These are phyloP conservation scores for Notothenia coriiceps DNA, from an alignment of 2,113 vertebrate genomes.

Conservation along the genomic window DNA sequence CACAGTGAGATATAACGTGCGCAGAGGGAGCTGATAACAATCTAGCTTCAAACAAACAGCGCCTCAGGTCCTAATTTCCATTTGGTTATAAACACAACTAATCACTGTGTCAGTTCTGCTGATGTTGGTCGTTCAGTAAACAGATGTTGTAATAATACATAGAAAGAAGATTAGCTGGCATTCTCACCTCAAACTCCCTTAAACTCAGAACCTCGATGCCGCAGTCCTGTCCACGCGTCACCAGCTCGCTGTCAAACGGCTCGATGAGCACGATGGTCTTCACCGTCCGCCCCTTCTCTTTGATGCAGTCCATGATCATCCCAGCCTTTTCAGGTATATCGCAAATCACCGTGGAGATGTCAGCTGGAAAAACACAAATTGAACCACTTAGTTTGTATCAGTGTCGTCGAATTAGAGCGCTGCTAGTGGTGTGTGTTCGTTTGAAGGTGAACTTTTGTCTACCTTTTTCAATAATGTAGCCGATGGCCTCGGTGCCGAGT, in stretches of 20 bases:
- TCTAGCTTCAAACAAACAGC: not conserved
- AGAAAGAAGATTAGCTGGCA: not conserved
- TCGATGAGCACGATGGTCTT: slow-evolving; percentile 91
- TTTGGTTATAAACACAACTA: not conserved
- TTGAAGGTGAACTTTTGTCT: slow-evolving; percentile 13
- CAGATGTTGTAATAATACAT: not conserved
- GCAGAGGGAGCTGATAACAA: slow-evolving; percentile 1
- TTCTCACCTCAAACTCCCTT: slow-evolving; percentile 89
- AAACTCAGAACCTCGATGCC: slow-evolving; percentile 89
- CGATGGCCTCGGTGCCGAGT: slow-evolving; percentile 91
- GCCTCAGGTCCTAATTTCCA: not conserved
- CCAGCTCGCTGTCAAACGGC: slow-evolving; percentile 85
- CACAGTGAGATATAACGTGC: not conserved
- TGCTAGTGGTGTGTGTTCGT: not conserved
- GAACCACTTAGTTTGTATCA: not conserved
- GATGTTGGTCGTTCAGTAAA: not conserved
- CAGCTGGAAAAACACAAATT: slow-evolving; percentile 77
- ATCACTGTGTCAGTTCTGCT: not conserved
- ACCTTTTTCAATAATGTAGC: slow-evolving; percentile 93
- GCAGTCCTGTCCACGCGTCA: slow-evolving; percentile 83
- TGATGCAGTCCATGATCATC: slow-evolving; percentile 85
- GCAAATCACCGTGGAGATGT: slow-evolving; percentile 91
- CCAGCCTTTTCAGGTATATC: slow-evolving; percentile 90
- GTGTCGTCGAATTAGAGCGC: not conserved
- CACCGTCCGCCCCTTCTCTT: slow-evolving; percentile 84